Evolutionary conservation across 2,888 invertebrate species (phyloP).

Genomic region (Erebia palarica): DNA sequence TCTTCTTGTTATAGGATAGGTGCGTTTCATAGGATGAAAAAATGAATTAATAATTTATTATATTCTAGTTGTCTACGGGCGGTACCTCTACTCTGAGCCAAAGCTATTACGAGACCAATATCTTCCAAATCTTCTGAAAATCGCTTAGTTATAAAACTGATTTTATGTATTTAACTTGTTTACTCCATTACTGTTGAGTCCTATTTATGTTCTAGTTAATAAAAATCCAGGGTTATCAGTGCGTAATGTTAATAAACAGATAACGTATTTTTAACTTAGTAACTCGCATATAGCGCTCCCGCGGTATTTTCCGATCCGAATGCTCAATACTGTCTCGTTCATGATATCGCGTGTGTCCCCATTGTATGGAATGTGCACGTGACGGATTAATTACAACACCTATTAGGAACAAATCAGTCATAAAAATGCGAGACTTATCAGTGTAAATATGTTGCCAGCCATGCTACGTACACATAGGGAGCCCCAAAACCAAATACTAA

Average conservation of each 20-base stretch:
- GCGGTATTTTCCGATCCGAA: conserved; percentile 11
- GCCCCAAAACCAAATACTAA: conserved; percentile 7
- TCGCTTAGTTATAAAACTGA: background rate
- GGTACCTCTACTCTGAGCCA: too few relatives aligned
- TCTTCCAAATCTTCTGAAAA: too few relatives aligned
- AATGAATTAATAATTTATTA: too few relatives aligned
- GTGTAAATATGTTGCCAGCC: conserved; percentile 24
- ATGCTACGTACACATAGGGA: conserved; percentile 14
- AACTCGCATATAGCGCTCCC: background rate
- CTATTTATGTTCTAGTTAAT: conserved; percentile 5
- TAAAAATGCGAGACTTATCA: conserved; percentile 27
- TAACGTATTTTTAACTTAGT: conserved; percentile 20
- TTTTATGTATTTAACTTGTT: background rate
- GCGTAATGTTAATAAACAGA: conserved; percentile 17
- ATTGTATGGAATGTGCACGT: conserved; percentile 42
- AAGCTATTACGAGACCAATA: too few relatives aligned
- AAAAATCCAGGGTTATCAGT: conserved; percentile 22
- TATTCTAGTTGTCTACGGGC: too few relatives aligned
- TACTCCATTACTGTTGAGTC: background rate
- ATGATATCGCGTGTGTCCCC: conserved; percentile 35
- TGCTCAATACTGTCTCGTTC: conserved; percentile 15
- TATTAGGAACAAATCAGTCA: conserved; percentile 37
- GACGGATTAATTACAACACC: conserved; percentile 32
- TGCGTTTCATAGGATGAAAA: too few relatives aligned
- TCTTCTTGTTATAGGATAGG: too few relatives aligned